These are phyloP conservation scores for Calephelis perditalis DNA, from an alignment of 2,888 invertebrate species.

Conservation along the genomic window DNA sequence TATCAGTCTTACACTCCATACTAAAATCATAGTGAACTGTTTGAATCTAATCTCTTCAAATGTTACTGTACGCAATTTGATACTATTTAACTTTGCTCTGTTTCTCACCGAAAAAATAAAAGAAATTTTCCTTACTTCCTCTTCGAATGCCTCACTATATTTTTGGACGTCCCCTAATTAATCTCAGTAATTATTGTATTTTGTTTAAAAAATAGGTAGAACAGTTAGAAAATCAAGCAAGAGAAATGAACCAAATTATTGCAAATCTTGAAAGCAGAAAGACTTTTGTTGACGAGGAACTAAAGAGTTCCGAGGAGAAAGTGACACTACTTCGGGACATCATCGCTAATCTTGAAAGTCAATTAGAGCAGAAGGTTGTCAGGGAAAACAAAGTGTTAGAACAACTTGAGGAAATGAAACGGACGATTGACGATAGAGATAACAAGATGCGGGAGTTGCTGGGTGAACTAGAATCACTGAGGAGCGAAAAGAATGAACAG, in stretches of 20 bases:
- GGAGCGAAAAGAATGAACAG: conserved; percentile 43
- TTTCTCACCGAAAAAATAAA: no score
- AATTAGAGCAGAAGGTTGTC: conserved; percentile 82
- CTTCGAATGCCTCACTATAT: no score
- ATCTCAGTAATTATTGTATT: no score
- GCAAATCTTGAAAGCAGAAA: conserved; percentile 79
- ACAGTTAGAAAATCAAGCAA: conserved; percentile 85
- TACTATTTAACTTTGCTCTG: no score
- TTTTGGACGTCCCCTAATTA: no score
- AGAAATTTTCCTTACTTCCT: no score
- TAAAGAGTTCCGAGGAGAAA: conserved; percentile 87
- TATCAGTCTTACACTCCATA: no score
- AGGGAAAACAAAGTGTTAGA: conserved; percentile 80
- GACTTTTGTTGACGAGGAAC: conserved; percentile 82
- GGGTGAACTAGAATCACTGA: conserved; percentile 73
- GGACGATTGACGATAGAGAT: conserved; percentile 75
- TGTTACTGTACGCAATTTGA: no score
- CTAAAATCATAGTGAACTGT: no score
- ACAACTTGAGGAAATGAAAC: conserved; percentile 77
- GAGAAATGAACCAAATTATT: conserved; percentile 81
- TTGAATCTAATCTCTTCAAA: no score
- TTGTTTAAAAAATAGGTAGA: conserved; percentile 79
- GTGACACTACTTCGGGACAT: conserved; percentile 86
- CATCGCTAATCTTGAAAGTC: conserved; percentile 85
- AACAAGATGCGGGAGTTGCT: conserved; percentile 74